phyloP scores from a whole-genome alignment of 2,113 vertebrate genomes.

The Grantiella picta region DNA sequence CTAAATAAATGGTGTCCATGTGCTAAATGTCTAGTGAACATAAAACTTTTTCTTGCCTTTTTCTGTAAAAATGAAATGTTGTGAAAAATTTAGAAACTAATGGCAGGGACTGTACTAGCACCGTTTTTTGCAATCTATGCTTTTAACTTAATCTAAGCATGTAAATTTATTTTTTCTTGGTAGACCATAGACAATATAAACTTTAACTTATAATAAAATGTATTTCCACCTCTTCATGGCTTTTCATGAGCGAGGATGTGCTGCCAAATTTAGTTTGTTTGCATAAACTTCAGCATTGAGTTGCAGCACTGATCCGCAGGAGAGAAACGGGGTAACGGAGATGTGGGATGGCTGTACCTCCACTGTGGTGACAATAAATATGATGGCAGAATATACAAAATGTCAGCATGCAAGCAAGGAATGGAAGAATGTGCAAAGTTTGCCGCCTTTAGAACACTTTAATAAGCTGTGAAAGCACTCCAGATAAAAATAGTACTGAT shows the following conservation, averaged over 20 bases:
- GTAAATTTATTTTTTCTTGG: background rate
- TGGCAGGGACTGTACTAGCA: background rate
- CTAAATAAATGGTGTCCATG: background rate
- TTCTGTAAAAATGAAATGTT: background rate
- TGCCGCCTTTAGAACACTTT: background rate
- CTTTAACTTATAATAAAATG: background rate
- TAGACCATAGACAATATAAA: background rate
- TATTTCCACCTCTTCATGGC: background rate
- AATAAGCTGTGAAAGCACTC: background rate
- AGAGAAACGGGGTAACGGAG: accelerated
- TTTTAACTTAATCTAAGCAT: background rate
- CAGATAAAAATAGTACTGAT: background rate
- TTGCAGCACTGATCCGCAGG: background rate
- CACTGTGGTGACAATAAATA: background rate
- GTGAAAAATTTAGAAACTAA: background rate
- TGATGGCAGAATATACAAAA: accelerated
- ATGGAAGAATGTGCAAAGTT: background rate
- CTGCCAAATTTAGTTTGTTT: background rate
- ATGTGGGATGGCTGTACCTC: background rate
- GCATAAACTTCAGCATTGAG: background rate
- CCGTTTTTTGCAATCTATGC: background rate
- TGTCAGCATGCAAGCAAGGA: background rate
- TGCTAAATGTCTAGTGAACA: background rate
- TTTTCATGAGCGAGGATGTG: background rate
- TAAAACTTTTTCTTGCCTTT: background rate